Base-by-base conservation (phyloP, 2,113 vertebrate genomes). In the Gymnarchus niloticus region DNA sequence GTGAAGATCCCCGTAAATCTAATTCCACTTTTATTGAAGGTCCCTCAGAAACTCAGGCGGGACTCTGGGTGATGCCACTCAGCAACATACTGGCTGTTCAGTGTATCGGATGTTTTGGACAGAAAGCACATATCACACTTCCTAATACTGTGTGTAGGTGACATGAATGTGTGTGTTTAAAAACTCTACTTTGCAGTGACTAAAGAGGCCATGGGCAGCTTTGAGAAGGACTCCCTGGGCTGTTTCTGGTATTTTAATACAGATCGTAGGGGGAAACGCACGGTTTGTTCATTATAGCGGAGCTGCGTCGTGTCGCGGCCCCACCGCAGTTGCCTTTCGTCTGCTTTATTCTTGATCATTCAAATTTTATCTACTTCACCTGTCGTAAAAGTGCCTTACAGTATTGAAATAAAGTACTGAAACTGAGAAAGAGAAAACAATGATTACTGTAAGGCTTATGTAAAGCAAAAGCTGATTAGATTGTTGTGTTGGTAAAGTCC, bases 11-110 rank as follows among this genome's bases (percentile, higher is more conserved):
- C 21, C 61, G 84, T 44, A 86, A 92, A 90, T 90, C 87, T 87
- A 92, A 91, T 92, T 86, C 84, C 84, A 81, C 88, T 88, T 87
- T 87, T 86, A 86, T 90, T 88, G 89, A 90, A 92, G 88, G 89
- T 86, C 89, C 88, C 89, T 89, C 86, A 90, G 78, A 85, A 80
- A 33, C 77, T 81, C 65, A 83, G 81, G 57, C 57, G 88, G 85
- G 78, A 51, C 80, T 81, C n/a, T 61, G 69, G 82, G 23, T 51
- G 83, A 85, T 87, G 84, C 88, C 85, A 59, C 33, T 85, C 87
- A 85, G 84, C 86, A 76, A 83, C 57, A 76, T 84, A 80, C 85
- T 78, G 44, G 41, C 84, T 51, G 86, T 28, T n/a, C n/a, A n/a
- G n/a, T n/a, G n/a, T n/a, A n/a, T n/a, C n/a, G 78, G 59, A 81